Base-by-base conservation (phyloP, 2,797 vertebrate species). In the Molothrus aeneus region DNA sequence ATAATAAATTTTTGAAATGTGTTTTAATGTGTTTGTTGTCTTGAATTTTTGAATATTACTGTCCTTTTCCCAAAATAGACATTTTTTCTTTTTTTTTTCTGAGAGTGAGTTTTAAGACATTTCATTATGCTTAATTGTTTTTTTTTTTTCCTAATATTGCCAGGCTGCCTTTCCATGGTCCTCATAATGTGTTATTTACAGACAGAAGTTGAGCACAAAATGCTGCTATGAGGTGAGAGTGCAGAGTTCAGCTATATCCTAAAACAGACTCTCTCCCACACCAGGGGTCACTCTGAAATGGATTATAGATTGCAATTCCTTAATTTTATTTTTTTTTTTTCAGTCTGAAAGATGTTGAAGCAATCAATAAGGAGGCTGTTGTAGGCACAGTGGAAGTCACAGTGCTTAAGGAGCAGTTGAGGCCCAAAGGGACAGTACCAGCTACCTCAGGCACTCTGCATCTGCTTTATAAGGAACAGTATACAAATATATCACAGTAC, bases 361-460 rank as follows among this genome's bases (percentile, higher is more conserved):
- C 1, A 8, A 42, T 48, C 28, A 29, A 6, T 7, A 34, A 42
- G 24, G 36, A 59, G 7, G 9, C 66, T 63, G 12, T 61, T 6
- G 2, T 8, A 25, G 21, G 53, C 75, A 28, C 1, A 0, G 5
- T 47, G 45, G 16, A 13, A 53, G 7, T 56, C 22, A 16, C 5
- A 18, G 40, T 29, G 40, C 13, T 4, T 7, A 38, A 36, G 45
- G 42, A 57, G 56, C 12, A 63, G n/a, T 1, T 40, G 26, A 68
- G n/a, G 18, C n/a, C 51, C 43, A 63, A 59, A 69, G 22, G 51
- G 28, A 7, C 38, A 42, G 20, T 8, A 19, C 8, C 31, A 47
- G 29, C 7, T 43, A 40, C 36, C 14, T 31, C 36, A 70, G 36
- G 21, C 20, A 34, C 13, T 61, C 12, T 5, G 5, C 17, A 28